Base-by-base conservation (phyloP, 2,797 vertebrate species). In the Tragelaphus eurycerus region DNA sequence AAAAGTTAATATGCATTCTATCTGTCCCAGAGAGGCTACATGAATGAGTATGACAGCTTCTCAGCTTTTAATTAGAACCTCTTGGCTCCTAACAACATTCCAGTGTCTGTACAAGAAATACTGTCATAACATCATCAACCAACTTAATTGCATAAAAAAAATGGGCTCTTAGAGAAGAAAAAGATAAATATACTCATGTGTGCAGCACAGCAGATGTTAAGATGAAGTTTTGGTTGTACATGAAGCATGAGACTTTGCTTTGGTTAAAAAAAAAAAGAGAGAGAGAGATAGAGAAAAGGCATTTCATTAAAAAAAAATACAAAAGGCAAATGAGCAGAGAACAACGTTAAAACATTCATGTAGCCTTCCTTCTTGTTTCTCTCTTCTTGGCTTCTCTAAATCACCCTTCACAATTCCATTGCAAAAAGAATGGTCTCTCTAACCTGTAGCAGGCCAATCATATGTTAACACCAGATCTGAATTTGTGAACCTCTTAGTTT, bases 161-260 rank as follows among this genome's bases (percentile, higher is more conserved):
- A 86, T 17, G 9, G 12, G 76, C 0, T 34, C 27, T 84, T 34
- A 83, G 38, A 67, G 14, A 15, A 67, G 14, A 88, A 46, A n/a
- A 79, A 86, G 59, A 74, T 13, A 86, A 64, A 55, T 27, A 29
- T 6, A 76, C 3, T 5, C 27, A 59, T 12, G 23, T 9, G 1
- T 50, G 2, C 50, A 78, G 5, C 0, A 14, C 2, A 59, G 48
- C 55, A 85, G 43, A 84, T 46, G 11, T 59, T 34, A 87, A 64
- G 21, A 34, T 54, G 25, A 38, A 76, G 17, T 90, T 93, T 93
- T 82, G 14, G 52, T 86, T 76, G 21, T 86, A 13, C 82, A 10
- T 48, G 6, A 88, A 59, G 4, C 17, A 29, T 60, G 25, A 84
- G 16, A 88, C 4, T 85, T 89, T 8, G 11, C n/a, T 86, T 59